Evolutionary conservation across 92 coral and sea anemone genomes (phyloP), one percentile per base, ranked within the genome.

Genomic region (Pocillopora meandrina): DNA sequence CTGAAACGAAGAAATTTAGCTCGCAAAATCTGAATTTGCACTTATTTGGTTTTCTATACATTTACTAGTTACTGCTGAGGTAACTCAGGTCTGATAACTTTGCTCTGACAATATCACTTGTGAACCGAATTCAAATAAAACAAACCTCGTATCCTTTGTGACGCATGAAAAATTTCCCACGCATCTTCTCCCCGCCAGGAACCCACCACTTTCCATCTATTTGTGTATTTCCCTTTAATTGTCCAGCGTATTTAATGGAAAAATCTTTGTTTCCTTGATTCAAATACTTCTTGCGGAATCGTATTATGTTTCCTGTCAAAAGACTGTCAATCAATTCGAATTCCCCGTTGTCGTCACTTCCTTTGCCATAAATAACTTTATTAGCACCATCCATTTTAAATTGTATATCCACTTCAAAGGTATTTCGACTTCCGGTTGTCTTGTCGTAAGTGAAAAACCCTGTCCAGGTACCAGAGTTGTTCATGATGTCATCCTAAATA

Each of bases 131-230:
- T 65, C 2, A 47, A 13, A 21, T 49, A 12, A 42, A 10, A 8
- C 80, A 69, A 74, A 94, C 98, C 93, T 94, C 93, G 63, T 92
- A 94, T 4, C 77, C 84, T 65, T 77, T 84, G 56, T 74, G 88
- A 47, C 91, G 89, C 95, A 94, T 94, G 79, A 87, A 94, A 76
- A 94, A 94, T 12, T 82, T 83, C 10, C 98, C 98, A 35, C 90
- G 93, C 88, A 94, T 90, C 74, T 88, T 82, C 19, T 56, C 65
- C 52, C 73, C 82, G 60, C 89, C 95, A 34, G 93, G 93, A 21
- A 87, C 81, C 98, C 98, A 94, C 98, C 98, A 94, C 64, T 78
- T 87, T 5, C 98, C 98, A 13, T 94, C 93, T 26, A 94, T 88
- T 21, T 92, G 88, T 6, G 93, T 75, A 49, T 82, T 87, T 19